Conservation (phyloP, 2,113 vertebrate genomes). For the Uropsilus gracilis region DNA sequence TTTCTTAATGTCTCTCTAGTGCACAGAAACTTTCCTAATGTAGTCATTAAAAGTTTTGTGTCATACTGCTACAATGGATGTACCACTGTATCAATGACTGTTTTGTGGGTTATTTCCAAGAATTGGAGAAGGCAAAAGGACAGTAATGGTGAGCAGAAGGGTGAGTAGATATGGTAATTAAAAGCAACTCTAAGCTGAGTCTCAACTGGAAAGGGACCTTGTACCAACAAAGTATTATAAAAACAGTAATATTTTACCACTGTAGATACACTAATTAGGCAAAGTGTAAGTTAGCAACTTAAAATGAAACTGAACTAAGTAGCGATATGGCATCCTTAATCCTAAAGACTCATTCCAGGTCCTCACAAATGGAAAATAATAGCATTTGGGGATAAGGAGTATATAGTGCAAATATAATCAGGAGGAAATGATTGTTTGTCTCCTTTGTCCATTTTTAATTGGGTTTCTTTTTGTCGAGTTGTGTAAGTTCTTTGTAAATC, state of each 20-base stretch:
- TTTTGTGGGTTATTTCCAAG: background rate
- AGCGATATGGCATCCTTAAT: background rate
- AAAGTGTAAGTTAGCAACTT: background rate
- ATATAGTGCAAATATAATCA: background rate
- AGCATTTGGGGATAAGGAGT: background rate
- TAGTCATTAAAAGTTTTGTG: background rate
- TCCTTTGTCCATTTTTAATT: no score
- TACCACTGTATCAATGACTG: background rate
- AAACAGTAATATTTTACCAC: background rate
- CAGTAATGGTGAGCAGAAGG: no score
- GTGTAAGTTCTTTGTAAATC: no score
- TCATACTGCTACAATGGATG: no score
- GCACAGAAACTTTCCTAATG: background rate
- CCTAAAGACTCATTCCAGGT: background rate
- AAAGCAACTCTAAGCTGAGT: background rate
- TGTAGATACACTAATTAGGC: background rate
- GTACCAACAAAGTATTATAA: background rate
- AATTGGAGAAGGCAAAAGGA: no score
- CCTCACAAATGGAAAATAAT: background rate
- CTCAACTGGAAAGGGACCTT: background rate
- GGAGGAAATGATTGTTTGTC: no score
- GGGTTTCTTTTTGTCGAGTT: no score
- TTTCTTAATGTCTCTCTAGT: conserved; percentile 10
- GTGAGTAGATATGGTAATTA: no score
- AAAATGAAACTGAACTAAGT: background rate